phyloP scores from a whole-genome alignment of 2,888 invertebrate genomes.

The Chrysopilus asiliformis region DNA sequence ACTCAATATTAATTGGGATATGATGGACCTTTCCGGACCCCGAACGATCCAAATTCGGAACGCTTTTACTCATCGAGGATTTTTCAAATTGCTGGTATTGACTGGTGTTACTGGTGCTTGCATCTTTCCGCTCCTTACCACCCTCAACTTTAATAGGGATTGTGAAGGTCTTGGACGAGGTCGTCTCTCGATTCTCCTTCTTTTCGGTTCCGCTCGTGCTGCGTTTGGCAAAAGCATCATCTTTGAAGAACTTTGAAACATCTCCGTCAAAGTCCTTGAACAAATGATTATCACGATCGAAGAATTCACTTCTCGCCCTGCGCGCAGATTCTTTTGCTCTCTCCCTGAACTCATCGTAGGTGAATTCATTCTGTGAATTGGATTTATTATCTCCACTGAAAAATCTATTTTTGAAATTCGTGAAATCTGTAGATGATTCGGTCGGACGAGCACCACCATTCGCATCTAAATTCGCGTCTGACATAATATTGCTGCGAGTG shows the following conservation, averaged over 20 bases:
- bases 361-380: conserved; percentile 6
- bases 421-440: conserved; percentile 18
- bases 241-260: conserved; percentile 29
- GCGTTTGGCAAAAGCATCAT: conserved; percentile 24
- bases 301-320: conserved; percentile 18
- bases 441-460: conserved; percentile 6
- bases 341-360: conserved; percentile 32
- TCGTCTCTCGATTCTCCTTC: neutral
- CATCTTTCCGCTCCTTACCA: no score
- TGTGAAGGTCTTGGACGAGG: neutral
- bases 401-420: conserved; percentile 18
- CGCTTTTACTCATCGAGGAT: neutral
- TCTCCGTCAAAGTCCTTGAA: conserved; percentile 35
- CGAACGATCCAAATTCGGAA: neutral
- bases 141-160: conserved; percentile 8
- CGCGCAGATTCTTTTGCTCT: conserved; percentile 28
- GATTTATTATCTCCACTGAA: neutral
- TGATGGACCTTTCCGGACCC: conserved; percentile 2
- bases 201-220: neutral
- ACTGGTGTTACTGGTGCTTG: neutral
- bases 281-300: conserved; percentile 28
- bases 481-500: conserved; percentile 28
- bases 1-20: conserved; percentile 4
- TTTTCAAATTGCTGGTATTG: no score
- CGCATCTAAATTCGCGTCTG: conserved; percentile 32